Evolutionary conservation across 2,888 invertebrate species (phyloP).

Genomic region (Lasioglossum figueresi): DNA sequence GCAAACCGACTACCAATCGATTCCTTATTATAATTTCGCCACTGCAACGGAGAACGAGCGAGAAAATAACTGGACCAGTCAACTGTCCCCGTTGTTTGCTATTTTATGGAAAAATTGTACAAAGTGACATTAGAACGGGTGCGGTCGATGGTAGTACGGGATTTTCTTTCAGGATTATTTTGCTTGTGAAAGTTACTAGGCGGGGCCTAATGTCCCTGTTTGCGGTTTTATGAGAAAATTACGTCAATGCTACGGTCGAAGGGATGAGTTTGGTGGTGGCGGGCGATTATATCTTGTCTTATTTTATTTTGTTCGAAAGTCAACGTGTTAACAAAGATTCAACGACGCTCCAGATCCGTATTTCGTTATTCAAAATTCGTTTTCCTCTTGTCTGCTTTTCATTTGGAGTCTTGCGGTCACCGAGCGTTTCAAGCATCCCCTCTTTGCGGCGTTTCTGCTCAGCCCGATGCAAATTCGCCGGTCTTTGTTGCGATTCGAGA

Average conservation of each 20-base stretch:
- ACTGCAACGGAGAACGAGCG: not conserved
- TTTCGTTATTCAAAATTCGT: not conserved
- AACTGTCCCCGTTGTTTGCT: not conserved
- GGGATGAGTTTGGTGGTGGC: not conserved
- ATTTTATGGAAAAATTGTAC: not conserved
- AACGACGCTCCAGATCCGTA: not conserved
- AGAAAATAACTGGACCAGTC: not conserved
- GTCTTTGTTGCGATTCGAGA: constrained; percentile 20
- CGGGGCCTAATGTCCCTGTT: not conserved
- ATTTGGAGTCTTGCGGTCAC: not conserved
- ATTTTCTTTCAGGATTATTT: not conserved
- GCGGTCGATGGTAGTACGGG: not conserved
- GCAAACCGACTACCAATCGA: constrained; percentile 44
- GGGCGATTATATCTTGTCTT: not conserved
- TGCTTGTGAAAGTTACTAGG: not conserved
- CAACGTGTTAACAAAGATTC: not conserved
- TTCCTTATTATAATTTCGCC: constrained; percentile 46
- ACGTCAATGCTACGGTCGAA: not conserved
- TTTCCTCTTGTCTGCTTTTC: not conserved
- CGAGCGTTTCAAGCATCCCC: not conserved
- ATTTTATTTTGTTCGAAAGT: too few species aligned
- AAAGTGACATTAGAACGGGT: not conserved
- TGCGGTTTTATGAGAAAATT: not conserved
- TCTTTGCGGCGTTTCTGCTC: not conserved
- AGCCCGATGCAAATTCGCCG: constrained; percentile 19